Percentiles rank a stretch among this genome's conserved stretches.
Evolutionary conservation across 2,888 invertebrate genomes (phyloP).

Genomic region (Polyommatus icarus): DNA sequence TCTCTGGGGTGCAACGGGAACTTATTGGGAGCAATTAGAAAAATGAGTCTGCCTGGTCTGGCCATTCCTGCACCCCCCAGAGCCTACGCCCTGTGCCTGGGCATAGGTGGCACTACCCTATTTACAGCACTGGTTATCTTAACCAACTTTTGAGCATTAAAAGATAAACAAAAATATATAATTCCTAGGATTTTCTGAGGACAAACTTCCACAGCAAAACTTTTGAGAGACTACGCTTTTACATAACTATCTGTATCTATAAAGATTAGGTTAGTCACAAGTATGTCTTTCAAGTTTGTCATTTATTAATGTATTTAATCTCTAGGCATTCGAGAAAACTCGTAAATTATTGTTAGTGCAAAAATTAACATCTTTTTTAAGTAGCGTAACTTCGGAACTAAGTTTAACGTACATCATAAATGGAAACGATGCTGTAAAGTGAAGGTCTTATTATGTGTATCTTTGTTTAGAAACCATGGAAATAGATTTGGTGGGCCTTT

Average conservation of each 20-base stretch:
- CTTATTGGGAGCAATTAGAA: too few relatives aligned
- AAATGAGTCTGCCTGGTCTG: too few relatives aligned
- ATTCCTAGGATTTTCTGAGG: not conserved
- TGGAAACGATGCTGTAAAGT: not conserved
- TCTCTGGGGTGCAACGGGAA: too few relatives aligned
- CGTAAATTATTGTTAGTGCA: not conserved
- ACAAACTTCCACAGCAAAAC: not conserved
- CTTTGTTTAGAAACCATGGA: constrained; percentile 8
- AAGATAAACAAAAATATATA: not conserved
- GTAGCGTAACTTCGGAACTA: not conserved
- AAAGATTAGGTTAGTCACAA: not conserved
- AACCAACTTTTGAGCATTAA: not conserved
- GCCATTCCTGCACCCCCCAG: too few relatives aligned
- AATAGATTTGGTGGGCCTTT: constrained; percentile 7
- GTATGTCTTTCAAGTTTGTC: not conserved
- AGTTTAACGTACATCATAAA: not conserved
- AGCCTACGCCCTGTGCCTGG: too few relatives aligned
- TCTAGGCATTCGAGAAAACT: not conserved
- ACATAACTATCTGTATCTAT: too few relatives aligned
- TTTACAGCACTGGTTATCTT: not conserved
- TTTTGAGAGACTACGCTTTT: not conserved
- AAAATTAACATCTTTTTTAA: not conserved
- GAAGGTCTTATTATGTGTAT: not conserved
- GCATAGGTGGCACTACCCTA: too few relatives aligned
- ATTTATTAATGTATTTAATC: not conserved